Evolutionary conservation across 1,140 invertebrate genomes (phyloP).

Genomic region (Drosophila littoralis): DNA sequence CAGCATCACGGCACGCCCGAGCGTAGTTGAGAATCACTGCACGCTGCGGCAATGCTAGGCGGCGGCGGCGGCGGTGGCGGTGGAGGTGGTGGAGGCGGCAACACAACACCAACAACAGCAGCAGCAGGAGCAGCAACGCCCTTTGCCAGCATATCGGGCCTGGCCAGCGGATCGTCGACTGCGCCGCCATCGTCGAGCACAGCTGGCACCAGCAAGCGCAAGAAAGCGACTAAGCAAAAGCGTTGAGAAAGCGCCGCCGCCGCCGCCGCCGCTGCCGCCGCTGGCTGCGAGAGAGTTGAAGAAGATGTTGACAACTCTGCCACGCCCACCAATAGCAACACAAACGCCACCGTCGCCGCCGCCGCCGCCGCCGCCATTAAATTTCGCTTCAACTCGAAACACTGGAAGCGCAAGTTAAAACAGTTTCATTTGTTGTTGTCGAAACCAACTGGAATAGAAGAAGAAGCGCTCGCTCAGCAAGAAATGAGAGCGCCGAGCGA

Average conservation of each 20-base stretch:
- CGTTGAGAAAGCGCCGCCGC: constrained; percentile 65
- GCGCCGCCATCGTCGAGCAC: constrained; percentile 30
- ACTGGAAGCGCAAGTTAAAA: constrained; percentile 72
- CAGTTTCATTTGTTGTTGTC: constrained; percentile 68
- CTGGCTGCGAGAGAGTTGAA: background rate
- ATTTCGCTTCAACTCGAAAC: constrained; percentile 73
- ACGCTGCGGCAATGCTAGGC: constrained; percentile 73
- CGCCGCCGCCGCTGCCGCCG: constrained; percentile 17
- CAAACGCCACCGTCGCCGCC: constrained; percentile 18
- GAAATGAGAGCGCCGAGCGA: constrained; percentile 13
- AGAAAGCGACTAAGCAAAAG: constrained; percentile 77
- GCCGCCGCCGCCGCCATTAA: constrained; percentile 55
- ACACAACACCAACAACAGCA: constrained; percentile 23
- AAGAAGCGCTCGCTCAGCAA: background rate
- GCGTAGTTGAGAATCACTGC: constrained; percentile 84
- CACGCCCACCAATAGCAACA: constrained; percentile 4
- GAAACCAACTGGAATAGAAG: constrained; percentile 30
- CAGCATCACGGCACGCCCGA: constrained; percentile 83
- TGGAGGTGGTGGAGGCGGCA: constrained; percentile 1
- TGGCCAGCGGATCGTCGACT: constrained; percentile 45
- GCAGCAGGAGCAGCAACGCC: constrained; percentile 46
- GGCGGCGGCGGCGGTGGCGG: constrained; percentile 53
- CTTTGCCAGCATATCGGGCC: constrained; percentile 68
- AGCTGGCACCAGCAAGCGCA: constrained; percentile 73
- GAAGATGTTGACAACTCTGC: background rate